Evolutionary conservation across 1,140 invertebrate genomes (phyloP), one percentile per base, ranked within the genome.

Genomic region (Mercenaria mercenaria): DNA sequence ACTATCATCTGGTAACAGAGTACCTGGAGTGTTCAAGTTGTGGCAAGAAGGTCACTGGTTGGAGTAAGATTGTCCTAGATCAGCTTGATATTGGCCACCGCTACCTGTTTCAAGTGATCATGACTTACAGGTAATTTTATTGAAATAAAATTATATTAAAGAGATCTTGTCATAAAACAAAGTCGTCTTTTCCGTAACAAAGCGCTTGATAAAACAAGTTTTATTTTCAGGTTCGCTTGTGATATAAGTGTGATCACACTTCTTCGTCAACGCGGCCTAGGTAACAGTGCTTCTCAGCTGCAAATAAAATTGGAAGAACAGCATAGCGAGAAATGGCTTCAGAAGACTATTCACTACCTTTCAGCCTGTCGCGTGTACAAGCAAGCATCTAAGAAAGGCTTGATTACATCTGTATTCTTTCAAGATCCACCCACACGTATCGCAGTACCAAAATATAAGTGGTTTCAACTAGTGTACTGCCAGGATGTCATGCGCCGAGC

Each of bases 201-300:
- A n/a, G n/a, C n/a, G n/a, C n/a, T n/a, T n/a, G n/a, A n/a, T n/a
- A n/a, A n/a, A n/a, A n/a, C n/a, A n/a, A n/a, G n/a, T n/a, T n/a
- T 29, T 41, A 41, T 34, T 87, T 87, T 59, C 72, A 87, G 74
- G 34, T 43, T 64, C 37, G 72, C 85, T n/a, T 79, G 74, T 64
- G 85, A 79, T 26, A 43, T 43, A 23, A 43, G 26, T 0, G 74
- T 79, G 15, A 39, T 87, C 8, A 77, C 85, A 52, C 3, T 87
- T 10, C 0, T 91, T 41, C 0, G 79, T 39, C 20, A 72, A n/a
- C n/a, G 90, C 2, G 11, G 37, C 1, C 72, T 89, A 10, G 90
- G 90, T 0, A 89, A 91, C 32, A 74, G 85, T 32, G 26, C 90
- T 2, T 32, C 69, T 1, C 86, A 52, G 37, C 43, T 84, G 1